Base-by-base conservation (phyloP, 2,113 vertebrate species). In the Brachypteracias leptosomus region DNA sequence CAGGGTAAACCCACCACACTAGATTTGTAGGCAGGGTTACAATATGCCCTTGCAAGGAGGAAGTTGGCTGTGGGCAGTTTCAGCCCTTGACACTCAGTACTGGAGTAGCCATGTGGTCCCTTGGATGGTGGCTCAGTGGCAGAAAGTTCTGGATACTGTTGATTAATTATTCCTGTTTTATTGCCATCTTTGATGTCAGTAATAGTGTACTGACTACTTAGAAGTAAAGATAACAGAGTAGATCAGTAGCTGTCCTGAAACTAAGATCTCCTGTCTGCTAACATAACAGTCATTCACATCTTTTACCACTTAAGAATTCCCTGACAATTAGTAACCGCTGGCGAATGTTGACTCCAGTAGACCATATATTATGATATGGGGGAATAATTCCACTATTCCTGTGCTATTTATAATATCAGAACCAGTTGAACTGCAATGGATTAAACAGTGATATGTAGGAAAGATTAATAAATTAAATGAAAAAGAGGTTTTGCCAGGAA, bases 51-150 rank as follows among this genome's bases (percentile, higher is more conserved):
- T 59, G 28, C 28, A 82, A 68, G 29, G 33, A 51, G 26, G 18
- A 77, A 83, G 10, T 2, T 36, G 24, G 35, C 16, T 1, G 0
- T 14, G 24, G 35, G 15, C 28, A 20, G 29, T 81, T 81, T 72
- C 58, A 85, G 28, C 13, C 31, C 25, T 68, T 36, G 29, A 31
- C 26, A 25, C 16, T 78, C 29, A 28, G 0, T 25, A 28, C 6
- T 20, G 10, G 21, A 51, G 9, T 11, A 67, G 4, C 3, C 14
- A 29, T 59, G 10, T 0, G 0, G 21, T 38, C 5, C 17, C 2
- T 29, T 52, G n/a, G 16, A 10, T 46, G 33, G 7, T 55, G 17
- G 7, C 24, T 67, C 11, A 57, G 16, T 10, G 28, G 3, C 11
- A 85, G 67, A 75, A 73, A 38, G 11, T 51, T 76, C 78, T 73